Base-by-base conservation (phyloP, 2,888 invertebrate species). In the Eulithis testata region DNA sequence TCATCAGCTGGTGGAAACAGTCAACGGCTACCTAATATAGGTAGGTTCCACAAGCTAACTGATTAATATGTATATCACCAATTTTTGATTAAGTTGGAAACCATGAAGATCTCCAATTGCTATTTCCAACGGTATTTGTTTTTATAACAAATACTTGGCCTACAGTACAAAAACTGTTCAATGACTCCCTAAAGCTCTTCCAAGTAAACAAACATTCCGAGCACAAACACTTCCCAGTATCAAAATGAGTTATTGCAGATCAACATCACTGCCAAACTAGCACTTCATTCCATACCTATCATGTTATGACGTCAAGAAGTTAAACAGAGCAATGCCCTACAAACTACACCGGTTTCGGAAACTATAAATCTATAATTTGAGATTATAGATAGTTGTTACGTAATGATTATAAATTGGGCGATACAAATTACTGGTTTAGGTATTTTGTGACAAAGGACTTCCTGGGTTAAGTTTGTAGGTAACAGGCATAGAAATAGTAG, bases 301-400 rank as follows among this genome's bases (percentile, higher is more conserved):
- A 55, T 31, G 27, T n/a, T 50, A 47, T 69, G 69, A 69, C 69
- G 69, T 69, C 69, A 69, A 50, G 50, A 36, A 54, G 63, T 44
- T 63, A 65, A 63, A 58, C 63, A 64, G 67, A 67, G 57, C 67
- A 47, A 44, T 54, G 67, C 63, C 63, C 67, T 60, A 61, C 63
- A 58, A 67, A 63, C 57, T 60, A 54, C 57, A 58, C 27, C 45
- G 52, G 21, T 63, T 63, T 57, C 45, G 63, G 60, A 67, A 66
- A 54, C 65, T 62, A 54, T 58, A 63, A 56, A 57, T 60, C 31
- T n/a, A 43, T 37, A 14, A 51, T 45, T 31, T 12, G 36, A 52
- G 31, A 49, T 7, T 9, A 49, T 40, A n/a, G 40, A n/a, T 31
- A 31, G 47, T 31, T 54, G 40, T 53, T 43, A 9, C 37, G 14